Evolutionary conservation across 1,140 invertebrate genomes (phyloP), one percentile per base, ranked within the genome.

Genomic region (Carcinoscorpius rotundicauda): DNA sequence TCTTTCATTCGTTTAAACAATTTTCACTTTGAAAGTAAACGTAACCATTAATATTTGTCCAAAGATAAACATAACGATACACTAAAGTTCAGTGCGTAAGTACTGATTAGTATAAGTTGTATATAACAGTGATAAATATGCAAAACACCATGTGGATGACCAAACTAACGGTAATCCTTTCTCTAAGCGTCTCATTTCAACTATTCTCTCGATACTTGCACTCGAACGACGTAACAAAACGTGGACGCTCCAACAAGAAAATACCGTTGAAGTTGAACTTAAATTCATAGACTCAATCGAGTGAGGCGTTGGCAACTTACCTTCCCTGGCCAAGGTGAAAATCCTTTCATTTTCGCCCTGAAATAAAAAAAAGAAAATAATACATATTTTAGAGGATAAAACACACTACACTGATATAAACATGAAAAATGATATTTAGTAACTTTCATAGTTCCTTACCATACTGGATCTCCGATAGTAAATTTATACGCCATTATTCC

Each of bases 271-370:
- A 29, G 29, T 57, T 5, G 5, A 8, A 57, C 5, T 11, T 6
- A 57, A 5, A 57, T 57, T 10, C n/a, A 57, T 11, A 57, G 48
- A 6, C 10, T 8, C 56, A 29, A 29, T 57, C 48, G 48, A 57
- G 48, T 29, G 48, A 57, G 48, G 48, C n/a, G 9, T 29, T 60
- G 53, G 6, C 29, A 10, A 49, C 59, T 60, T 49, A 60, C 59
- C 49, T 60, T 72, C 50, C 73, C 75, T 50, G 75, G 75, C 75
- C 75, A 76, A 4, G 71, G 71, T 51, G 70, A 69, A 63, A 72
- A 76, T 6, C 75, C 75, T 69, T 76, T 76, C 73, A 76, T 73
- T 69, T 76, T 75, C 49, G 75, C 75, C 75, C 75, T 60, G 29
- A 6, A 60, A 60, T 51, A 60, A 66, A 66, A 48, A 58, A 60